These are phyloP conservation scores for Zaprionus lineosus DNA, from an alignment of 2,888 invertebrate species.

Conservation along the genomic window DNA sequence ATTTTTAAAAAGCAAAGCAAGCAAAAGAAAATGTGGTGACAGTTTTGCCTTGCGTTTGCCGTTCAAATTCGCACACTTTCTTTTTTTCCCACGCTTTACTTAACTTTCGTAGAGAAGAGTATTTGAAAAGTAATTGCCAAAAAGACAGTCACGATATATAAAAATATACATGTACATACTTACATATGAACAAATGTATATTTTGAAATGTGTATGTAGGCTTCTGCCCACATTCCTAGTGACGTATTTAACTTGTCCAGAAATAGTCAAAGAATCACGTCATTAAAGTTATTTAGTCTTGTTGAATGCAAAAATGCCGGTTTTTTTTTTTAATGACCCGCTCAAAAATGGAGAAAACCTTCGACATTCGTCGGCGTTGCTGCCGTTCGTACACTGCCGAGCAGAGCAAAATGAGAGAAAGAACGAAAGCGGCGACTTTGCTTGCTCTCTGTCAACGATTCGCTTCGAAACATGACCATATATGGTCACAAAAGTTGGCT, in stretches of 20 bases:
- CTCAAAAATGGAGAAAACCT: constrained; percentile 73
- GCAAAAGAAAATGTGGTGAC: constrained; percentile 28
- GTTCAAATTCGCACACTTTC: constrained; percentile 61
- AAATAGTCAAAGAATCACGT: constrained; percentile 65
- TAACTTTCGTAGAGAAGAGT: constrained; percentile 32
- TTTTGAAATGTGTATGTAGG: constrained; percentile 5
- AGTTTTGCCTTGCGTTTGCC: constrained; percentile 29
- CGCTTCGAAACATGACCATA: constrained; percentile 82
- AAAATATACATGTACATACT: not conserved
- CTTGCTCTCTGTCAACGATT: constrained; percentile 52
- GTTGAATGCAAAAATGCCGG: constrained; percentile 63
- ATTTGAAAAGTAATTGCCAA: constrained; percentile 47
- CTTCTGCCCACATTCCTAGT: constrained; percentile 41
- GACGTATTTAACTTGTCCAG: constrained; percentile 53
- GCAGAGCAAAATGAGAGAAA: constrained; percentile 35
- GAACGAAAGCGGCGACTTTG: constrained; percentile 55
- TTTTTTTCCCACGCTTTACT: constrained; percentile 68
- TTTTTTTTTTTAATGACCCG: constrained; percentile 48
- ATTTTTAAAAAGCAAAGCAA: constrained; percentile 17
- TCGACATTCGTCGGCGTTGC: constrained; percentile 28
- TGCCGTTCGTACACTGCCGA: not conserved
- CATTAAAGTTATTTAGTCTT: constrained; percentile 58
- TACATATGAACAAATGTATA: constrained; percentile 4
- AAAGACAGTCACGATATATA: not conserved
- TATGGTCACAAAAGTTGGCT: constrained; percentile 82